Base-by-base conservation (phyloP, 2,113 vertebrate genomes). In the Melospiza melodia region DNA sequence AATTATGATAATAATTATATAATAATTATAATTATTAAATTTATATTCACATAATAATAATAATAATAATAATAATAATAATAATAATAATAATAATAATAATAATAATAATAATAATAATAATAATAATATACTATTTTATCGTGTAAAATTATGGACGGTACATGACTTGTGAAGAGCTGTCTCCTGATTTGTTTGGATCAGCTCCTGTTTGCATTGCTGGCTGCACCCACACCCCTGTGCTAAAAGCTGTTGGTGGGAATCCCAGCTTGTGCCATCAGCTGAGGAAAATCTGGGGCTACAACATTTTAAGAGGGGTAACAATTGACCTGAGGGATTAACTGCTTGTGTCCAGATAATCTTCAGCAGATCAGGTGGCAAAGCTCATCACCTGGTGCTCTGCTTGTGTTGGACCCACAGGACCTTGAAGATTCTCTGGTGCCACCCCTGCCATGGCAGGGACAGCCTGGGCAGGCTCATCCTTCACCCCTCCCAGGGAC, bases 181-280 rank as follows among this genome's bases (percentile, higher is more conserved):
- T 20, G 44, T 39, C 39, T 39, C 39, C 39, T 39, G 39, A 6
- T 59, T 51, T 28, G 15, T 69, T 44, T 66, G 37, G n/a, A 6
- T 51, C 44, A 48, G 25, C 23, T 13, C 16, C 24, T 0, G 0
- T 27, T 46, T 59, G 52, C 15, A 3, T 18, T 58, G 58, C 55
- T 63, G 37, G 4, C 0, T 72, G 43, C 12, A 31, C 35, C 9
- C 71, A 49, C 57, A n/a, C 7, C 24, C 49, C 51, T 15, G 20
- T 27, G 17, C 16, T 76, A 1, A 6, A 27, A 23, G 41, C 0
- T 69, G 10, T 5, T 14, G 57, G 27, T 22, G 16, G 89, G 28
- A 66, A 46, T 27, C n/a, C 4, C 7, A 24, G 10, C 13, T 58
- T 10, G 14, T 65, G 35, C 10, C 28, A 28, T 37, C 5, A 80